A percentile compares a stretch with the other conserved stretches of the same genome.
Conservation (phyloP, 2,797 vertebrate genomes). For the Meriones psammophilus region DNA sequence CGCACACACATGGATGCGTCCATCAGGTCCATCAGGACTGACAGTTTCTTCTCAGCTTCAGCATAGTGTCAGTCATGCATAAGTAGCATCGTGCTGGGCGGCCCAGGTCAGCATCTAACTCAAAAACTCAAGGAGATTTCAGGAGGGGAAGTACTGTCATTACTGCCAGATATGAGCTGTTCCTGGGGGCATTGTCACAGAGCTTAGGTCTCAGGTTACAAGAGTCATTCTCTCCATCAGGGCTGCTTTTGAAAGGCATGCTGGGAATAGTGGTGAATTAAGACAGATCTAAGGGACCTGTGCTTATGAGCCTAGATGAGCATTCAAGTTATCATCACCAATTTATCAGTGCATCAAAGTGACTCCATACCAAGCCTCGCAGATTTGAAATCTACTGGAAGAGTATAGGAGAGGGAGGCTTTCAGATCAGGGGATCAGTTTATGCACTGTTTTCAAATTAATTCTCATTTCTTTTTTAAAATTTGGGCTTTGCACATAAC, state of each 20-base stretch:
- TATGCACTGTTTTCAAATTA: neutral
- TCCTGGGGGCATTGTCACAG: neutral
- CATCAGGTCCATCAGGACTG: neutral
- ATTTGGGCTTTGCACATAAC: neutral
- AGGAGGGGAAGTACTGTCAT: neutral
- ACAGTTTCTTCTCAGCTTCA: neutral
- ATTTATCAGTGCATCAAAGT: neutral
- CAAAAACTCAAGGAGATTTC: neutral
- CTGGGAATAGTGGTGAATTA: neutral
- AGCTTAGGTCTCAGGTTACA: neutral
- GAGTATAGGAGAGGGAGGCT: rapidly evolving
- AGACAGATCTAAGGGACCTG: neutral
- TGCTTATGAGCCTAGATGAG: neutral
- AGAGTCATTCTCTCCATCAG: neutral
- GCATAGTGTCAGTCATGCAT: neutral
- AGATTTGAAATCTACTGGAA: neutral
- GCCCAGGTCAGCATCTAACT: neutral
- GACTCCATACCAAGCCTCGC: rapidly evolving
- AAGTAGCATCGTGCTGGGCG: neutral
- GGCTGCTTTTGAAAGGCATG: neutral
- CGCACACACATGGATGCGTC: too few relatives aligned
- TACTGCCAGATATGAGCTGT: too few relatives aligned
- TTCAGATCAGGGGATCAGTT: neutral
- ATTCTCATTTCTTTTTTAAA: neutral
- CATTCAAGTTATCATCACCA: neutral